Evolutionary conservation across 2,797 vertebrate species (phyloP), one percentile per base, ranked within the genome.

Genomic region (Melanotaenia boesemani): DNA sequence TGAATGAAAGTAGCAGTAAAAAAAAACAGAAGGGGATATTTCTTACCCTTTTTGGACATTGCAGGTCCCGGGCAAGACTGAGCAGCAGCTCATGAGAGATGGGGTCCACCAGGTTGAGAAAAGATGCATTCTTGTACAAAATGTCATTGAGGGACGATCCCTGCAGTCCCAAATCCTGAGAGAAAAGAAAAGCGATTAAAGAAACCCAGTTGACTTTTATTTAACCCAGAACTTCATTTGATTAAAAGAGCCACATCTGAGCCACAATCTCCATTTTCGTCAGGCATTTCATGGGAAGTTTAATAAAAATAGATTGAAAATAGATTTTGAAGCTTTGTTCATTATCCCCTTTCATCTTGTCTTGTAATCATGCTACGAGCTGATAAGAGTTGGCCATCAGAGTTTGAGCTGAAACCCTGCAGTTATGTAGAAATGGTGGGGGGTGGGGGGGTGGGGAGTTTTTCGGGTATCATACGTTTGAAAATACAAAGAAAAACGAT

Each of bases 41-140:
- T 57, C 86, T 90, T 89, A 97, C 96, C 95, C 93, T 95, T 89
- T 97, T 96, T 39, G 97, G 97, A 83, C 96, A 98, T 81, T 98
- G 96, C 63, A 98, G 92, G 74, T 97, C 96, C 64, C 94, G 90
- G 60, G 96, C 95, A 1, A 98, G 94, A 85, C 90, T 95, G 86
- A 96, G 94, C 41, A 97, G 94, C 72, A 97, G 92, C 87, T 97
- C 95, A 0, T 97, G 96, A 66, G 97, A 97, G 74, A 97, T 97
- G 48, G 97, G 97, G 79, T 97, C 97, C 90, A 97, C 97, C 84
- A 96, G 86, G 89, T 96, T 97, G 74, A 97, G 96, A 78, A 97
- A 96, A 64, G 96, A 93, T 0, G 94, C 91, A 0, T 97, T 97
- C 91, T 96, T 96, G 74, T 97, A 97, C 85, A 98, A 93, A 74